A percentile compares a stretch with the other conserved stretches of the same genome.
These are phyloP conservation scores for Solenopsis invicta DNA, from an alignment of 1,140 invertebrate genomes.

Conservation along the genomic window DNA sequence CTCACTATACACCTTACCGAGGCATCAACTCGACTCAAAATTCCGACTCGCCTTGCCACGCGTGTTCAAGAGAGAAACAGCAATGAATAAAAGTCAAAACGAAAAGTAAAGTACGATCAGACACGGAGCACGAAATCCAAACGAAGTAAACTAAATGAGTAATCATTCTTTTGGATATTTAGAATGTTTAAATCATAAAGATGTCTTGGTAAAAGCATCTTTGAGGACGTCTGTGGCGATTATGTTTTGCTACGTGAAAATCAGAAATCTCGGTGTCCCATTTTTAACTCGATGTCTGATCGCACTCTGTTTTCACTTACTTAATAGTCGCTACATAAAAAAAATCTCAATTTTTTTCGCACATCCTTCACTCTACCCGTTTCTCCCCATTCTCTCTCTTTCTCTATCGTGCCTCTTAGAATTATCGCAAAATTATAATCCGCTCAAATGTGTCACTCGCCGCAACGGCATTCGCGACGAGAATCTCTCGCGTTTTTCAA, in stretches of 20 bases:
- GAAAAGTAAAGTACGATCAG: slow-evolving; percentile 8
- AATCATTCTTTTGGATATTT: neutral
- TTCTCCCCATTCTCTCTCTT: slow-evolving; percentile 10
- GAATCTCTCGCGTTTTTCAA: neutral
- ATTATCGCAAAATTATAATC: slow-evolving; percentile 58
- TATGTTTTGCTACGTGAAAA: neutral
- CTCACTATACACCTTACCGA: slow-evolving; percentile 19
- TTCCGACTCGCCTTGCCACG: neutral
- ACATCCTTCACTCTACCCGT: slow-evolving; percentile 7
- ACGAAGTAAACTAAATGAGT: neutral
- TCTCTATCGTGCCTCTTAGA: slow-evolving; percentile 21
- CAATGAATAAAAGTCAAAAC: neutral
- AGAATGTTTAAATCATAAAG: neutral
- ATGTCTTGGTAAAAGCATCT: neutral
- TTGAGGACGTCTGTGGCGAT: neutral
- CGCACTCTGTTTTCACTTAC: neutral
- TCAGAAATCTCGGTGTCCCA: neutral
- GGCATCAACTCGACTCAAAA: slow-evolving; percentile 11
- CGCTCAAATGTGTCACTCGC: slow-evolving; percentile 8
- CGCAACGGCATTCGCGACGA: slow-evolving; percentile 7
- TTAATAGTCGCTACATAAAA: neutral
- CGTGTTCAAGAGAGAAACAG: slow-evolving; percentile 22
- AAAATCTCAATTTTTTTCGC: slow-evolving; percentile 21
- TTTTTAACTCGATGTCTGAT: slow-evolving; percentile 14
- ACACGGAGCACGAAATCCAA: neutral